Evolutionary conservation across 37 sponge, comb jelly and placozoan species (phyloP).

Genomic region (Cliona cf. orientalis): DNA sequence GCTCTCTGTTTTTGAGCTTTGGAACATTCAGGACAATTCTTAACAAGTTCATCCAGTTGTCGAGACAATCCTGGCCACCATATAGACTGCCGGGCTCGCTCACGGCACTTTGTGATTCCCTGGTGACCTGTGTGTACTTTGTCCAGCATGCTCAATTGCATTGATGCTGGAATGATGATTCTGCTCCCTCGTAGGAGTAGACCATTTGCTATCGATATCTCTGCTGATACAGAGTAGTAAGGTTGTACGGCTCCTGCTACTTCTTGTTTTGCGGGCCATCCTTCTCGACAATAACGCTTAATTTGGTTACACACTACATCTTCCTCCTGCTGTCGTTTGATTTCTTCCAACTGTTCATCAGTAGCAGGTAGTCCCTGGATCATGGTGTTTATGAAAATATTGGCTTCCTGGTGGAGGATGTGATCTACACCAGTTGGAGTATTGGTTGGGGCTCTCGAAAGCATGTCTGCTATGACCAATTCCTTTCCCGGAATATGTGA

Average conservation of each 20-base stretch:
- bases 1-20: constrained; percentile 13
- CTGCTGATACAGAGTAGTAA: constrained; percentile 9
- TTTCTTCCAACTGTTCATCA: too few species aligned
- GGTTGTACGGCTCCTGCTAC: constrained; percentile 1
- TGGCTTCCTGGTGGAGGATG: too few species aligned
- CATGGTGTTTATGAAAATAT: too few species aligned
- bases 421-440: too few species aligned
- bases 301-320: constrained; percentile 2
- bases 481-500: too few species aligned
- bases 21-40: constrained; percentile 13
- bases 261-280: constrained; percentile 28
- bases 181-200: constrained; percentile 26
- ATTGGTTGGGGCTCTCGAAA: too few species aligned
- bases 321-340: neutral
- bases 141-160: neutral
- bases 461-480: too few species aligned
- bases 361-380: too few species aligned
- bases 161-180: constrained; percentile 15
- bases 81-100: constrained; percentile 20
- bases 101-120: constrained; percentile 41
- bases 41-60: constrained; percentile 27
- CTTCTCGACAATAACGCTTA: neutral
- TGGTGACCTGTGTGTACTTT: constrained; percentile 31
- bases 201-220: constrained; percentile 9
- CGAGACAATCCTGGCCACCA: constrained; percentile 47